Evolutionary conservation across 2,888 invertebrate genomes (phyloP).

Genomic region (Athalia rosae): DNA sequence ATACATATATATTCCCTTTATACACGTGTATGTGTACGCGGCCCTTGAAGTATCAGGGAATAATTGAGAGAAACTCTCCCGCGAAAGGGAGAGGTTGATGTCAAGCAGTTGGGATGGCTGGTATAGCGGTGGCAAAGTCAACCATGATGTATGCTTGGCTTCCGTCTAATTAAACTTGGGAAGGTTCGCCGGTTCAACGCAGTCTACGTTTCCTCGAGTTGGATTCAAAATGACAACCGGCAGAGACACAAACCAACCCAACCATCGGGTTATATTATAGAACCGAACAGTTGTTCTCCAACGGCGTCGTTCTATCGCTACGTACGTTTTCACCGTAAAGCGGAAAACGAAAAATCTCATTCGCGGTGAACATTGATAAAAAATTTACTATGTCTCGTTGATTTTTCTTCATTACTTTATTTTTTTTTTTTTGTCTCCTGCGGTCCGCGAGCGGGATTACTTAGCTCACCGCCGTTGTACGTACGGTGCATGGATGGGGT

Average conservation of each 20-base stretch:
- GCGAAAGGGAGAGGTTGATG: background rate
- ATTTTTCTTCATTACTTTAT: too few species aligned
- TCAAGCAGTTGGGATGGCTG: constrained; percentile 49
- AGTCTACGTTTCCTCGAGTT: constrained; percentile 52
- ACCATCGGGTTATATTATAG: background rate
- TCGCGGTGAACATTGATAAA: too few species aligned
- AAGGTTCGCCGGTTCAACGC: constrained; percentile 57
- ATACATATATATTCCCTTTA: too few species aligned
- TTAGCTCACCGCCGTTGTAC: background rate
- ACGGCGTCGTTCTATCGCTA: background rate
- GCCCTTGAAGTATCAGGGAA: constrained; percentile 39
- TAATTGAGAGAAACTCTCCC: constrained; percentile 38
- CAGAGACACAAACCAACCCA: constrained; percentile 34
- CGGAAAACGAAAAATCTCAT: background rate
- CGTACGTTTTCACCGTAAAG: too few species aligned
- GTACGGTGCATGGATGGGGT: background rate
- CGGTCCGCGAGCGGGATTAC: background rate
- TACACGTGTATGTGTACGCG: background rate
- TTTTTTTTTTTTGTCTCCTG: background rate
- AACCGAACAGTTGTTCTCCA: constrained; percentile 33
- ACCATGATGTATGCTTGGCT: constrained; percentile 64
- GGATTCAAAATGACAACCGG: constrained; percentile 44
- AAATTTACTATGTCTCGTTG: constrained; percentile 2
- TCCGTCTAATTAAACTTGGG: constrained; percentile 68
- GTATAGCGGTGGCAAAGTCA: constrained; percentile 59